Base-by-base conservation (phyloP, 2,888 invertebrate species). In the Cephus pygmeus region DNA sequence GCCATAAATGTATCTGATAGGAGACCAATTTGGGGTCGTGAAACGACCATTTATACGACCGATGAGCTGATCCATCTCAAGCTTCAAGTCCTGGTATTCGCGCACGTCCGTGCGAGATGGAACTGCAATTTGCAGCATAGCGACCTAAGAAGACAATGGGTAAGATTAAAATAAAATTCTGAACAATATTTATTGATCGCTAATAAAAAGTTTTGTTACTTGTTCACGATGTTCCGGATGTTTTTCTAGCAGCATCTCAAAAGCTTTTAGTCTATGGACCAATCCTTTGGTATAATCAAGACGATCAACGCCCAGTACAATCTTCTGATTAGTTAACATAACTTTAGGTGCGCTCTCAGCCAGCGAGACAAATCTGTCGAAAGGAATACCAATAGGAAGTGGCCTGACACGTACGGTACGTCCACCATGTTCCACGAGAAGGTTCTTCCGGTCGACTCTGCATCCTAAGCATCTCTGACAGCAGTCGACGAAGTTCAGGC, bases 21-120 rank as follows among this genome's bases (percentile, higher is more conserved):
- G 98, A 0, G 97, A 97, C 98, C 98, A 98, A 90, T 97, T 97
- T 0, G 97, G 96, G 0, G 97, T 97, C 0, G 97, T 97, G 87
- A 97, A 97, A 79, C 95, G 94, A 30, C 97, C 97, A 89, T 98
- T 98, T 79, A 98, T 97, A 79, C 96, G 93, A 31, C 96, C 97
- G 74, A 98, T 97, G 76, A 97, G 90, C 88, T 97, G 97, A 91
- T 98, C 97, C 93, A 98, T 96, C 90, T 97, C 97, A 86, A 97
- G 96, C 88, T 98, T 98, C 79, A 98, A 92, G 83, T 97, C 97
- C 85, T 97, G 96, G 86, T 98, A 98, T 89, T 97, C 97, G 86
- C 96, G 96, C 0, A 98, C 97, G 86, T 97, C 97, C 0, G 97
- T 97, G 85, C 97, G 93, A 0, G 97, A 97, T 1, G 97, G 97